Evolutionary conservation across 2,113 vertebrate genomes (phyloP).

Genomic region (Himantopus leucocephalus): DNA sequence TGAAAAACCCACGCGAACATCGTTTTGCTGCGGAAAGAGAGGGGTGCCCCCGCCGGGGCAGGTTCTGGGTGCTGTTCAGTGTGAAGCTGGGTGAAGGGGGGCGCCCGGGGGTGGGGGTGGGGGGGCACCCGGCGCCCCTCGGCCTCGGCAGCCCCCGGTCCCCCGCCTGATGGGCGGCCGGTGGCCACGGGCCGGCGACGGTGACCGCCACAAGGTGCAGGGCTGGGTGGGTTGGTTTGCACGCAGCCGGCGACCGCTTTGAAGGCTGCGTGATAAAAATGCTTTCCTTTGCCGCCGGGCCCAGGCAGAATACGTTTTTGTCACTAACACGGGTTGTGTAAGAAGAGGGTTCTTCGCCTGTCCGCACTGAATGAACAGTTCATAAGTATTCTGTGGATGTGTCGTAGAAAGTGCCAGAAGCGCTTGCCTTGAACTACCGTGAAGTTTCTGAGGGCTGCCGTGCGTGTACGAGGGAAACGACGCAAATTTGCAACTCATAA

Average conservation of each 20-base stretch:
- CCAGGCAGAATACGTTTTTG: rapidly evolving
- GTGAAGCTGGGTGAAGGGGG: background rate
- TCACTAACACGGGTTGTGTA: rapidly evolving
- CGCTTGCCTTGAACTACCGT: rapidly evolving
- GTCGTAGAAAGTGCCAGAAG: background rate
- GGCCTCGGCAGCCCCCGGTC: background rate
- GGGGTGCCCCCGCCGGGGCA: background rate
- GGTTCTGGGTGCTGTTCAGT: background rate
- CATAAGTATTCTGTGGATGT: background rate
- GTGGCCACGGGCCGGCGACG: background rate
- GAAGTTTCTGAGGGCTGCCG: rapidly evolving
- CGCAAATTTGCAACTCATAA: background rate
- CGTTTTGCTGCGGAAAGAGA: background rate
- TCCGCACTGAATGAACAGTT: background rate
- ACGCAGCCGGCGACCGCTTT: rapidly evolving
- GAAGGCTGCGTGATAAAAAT: rapidly evolving
- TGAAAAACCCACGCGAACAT: background rate
- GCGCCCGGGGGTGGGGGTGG: background rate
- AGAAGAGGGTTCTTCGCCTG: background rate
- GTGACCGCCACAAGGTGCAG: rapidly evolving
- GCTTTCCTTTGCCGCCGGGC: rapidly evolving
- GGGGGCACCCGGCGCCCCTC: background rate
- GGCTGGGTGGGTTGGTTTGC: rapidly evolving
- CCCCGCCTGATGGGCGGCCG: rapidly evolving
- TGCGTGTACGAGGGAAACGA: rapidly evolving